Evolutionary conservation across 2,797 vertebrate genomes (phyloP).

Genomic region (Pipistrellus kuhlii): DNA sequence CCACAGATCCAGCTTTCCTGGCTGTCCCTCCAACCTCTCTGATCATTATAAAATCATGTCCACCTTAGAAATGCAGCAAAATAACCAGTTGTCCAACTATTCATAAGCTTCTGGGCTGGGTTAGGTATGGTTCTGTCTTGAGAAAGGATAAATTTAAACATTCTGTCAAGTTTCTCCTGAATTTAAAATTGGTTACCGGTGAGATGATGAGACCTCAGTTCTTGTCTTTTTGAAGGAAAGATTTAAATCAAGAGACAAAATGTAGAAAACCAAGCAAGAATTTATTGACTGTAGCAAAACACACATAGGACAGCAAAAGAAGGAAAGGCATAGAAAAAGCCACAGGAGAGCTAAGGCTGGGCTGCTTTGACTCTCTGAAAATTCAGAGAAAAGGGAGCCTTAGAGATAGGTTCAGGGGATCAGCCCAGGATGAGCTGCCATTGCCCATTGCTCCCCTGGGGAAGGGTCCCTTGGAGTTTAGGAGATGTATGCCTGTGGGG

Average conservation of each 20-base stretch:
- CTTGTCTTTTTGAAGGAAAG: neutral
- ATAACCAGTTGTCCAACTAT: conserved; percentile 53
- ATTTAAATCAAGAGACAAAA: neutral
- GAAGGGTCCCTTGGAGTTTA: neutral
- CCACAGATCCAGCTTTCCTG: neutral
- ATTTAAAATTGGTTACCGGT: conserved; percentile 9
- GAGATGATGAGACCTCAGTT: neutral
- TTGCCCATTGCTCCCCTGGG: neutral
- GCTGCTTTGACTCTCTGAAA: neutral
- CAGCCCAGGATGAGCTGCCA: neutral
- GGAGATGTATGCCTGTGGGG: neutral
- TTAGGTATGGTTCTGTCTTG: conserved; percentile 38
- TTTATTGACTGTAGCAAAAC: neutral
- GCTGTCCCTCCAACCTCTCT: neutral
- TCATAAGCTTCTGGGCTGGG: neutral
- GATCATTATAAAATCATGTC: neutral
- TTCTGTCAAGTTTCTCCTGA: conserved; percentile 28
- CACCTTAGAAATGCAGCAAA: neutral
- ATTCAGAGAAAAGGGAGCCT: neutral
- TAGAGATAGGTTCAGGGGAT: neutral
- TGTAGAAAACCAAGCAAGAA: neutral
- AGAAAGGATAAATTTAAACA: conserved; percentile 55
- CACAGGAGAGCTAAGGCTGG: neutral
- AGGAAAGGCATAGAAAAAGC: neutral
- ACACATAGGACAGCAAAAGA: neutral